Base-by-base conservation (phyloP, 1,140 invertebrate species). In the Hydropsyche tenuis region DNA sequence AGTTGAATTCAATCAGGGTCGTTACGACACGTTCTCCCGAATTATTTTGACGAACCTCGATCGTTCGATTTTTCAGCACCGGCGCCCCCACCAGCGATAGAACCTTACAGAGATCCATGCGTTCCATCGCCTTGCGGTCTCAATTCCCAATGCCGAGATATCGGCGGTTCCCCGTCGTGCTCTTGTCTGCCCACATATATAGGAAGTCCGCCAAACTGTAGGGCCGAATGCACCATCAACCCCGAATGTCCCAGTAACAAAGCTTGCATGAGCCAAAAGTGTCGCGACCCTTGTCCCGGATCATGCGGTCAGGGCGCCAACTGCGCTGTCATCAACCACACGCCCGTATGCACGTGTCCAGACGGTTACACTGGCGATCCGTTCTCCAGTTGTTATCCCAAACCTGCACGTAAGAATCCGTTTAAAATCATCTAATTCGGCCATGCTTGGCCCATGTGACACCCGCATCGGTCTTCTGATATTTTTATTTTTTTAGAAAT, bases 201-300 rank as follows among this genome's bases (percentile, higher is more conserved):
- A 46, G 92, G 92, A 46, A 88, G 87, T 77, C 91, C 91, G 43
- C 90, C 90, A 22, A 88, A 89, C 76, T 92, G 90, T 79, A 84
- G 89, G 79, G 90, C 90, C 6, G 90, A 92, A 82, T 92, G 88
- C 81, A 87, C 83, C 45, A 89, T 89, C 56, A 91, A 90, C 79
- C 81, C 88, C 1, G 89, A 90, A 78, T 91, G 90, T 79, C 72
- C 87, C 1, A 88, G 87, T 79, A 85, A 88, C 75, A 81, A 80
- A 64, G 90, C 89, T 48, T 91, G 90, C 79, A 88, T 90, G 53
- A 85, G 87, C 69, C 86, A 89, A 62, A 90, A 88, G 82, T 93
- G 91, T 81, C 81, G 83, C 74, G 89, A 92, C 80, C 91, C 91
- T 70, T 93, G 91, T 80, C 87, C 86, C n/a, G 91, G 90, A n/a